Percentiles rank a stretch among this genome's conserved stretches.
Conservation (phyloP, 2,797 vertebrate species). For the Heteromormyrus szaboi region DNA sequence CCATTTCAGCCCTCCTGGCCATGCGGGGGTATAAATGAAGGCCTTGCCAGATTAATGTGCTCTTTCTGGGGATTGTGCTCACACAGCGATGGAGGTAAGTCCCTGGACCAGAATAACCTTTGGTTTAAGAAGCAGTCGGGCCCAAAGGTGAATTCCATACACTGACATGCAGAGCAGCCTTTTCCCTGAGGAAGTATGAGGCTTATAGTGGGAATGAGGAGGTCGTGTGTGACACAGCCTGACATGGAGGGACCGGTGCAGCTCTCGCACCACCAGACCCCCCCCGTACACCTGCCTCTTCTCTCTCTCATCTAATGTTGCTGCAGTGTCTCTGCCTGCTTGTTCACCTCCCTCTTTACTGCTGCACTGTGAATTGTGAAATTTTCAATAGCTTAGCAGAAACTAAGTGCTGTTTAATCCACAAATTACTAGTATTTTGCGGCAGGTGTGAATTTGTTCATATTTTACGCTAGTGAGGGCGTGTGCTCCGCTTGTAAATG, state of each 20-base stretch:
- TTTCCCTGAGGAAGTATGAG: not conserved
- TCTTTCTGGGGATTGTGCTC: not conserved
- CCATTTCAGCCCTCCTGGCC: not conserved
- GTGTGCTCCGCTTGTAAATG: not conserved
- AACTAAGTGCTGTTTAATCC: slow-evolving; percentile 58
- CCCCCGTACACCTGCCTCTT: slow-evolving; percentile 18
- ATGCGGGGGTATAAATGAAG: slow-evolving; percentile 22
- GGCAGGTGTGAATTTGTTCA: slow-evolving; percentile 23
- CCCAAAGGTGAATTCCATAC: not conserved
- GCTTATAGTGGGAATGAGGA: not conserved
- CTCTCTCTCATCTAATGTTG: slow-evolving; percentile 4
- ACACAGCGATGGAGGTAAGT: not conserved
- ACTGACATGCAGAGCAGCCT: not conserved
- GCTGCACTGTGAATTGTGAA: slow-evolving; percentile 55
- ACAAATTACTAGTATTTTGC: slow-evolving; percentile 34
- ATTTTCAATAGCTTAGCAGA: slow-evolving; percentile 70
- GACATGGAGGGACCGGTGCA: not conserved
- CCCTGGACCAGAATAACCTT: not conserved
- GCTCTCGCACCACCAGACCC: slow-evolving; percentile 21
- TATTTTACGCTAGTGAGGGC: not conserved
- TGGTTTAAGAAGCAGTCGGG: not conserved
- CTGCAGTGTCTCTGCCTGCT: slow-evolving; percentile 12
- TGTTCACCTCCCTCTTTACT: slow-evolving; percentile 25
- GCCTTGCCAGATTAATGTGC: not conserved
- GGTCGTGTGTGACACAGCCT: not conserved